Conservation (phyloP, 2,888 invertebrate genomes). For the Parnassius apollo region DNA sequence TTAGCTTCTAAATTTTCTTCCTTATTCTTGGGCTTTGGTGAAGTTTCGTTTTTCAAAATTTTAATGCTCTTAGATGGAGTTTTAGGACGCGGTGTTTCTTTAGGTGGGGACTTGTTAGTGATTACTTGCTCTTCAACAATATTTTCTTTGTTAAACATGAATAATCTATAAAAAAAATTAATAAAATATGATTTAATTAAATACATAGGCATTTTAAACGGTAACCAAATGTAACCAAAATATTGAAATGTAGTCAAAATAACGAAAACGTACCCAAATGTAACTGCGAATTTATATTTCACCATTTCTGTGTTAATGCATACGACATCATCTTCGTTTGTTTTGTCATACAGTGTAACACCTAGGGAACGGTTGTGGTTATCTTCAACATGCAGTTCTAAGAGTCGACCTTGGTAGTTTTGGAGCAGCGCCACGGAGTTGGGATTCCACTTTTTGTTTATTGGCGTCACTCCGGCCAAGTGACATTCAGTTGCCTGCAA, state of each 20-base stretch:
- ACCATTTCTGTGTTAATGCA: constrained; percentile 69
- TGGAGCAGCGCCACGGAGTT: constrained; percentile 56
- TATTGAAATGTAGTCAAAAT: background rate
- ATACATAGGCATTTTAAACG: too few species aligned
- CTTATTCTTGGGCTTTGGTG: constrained; percentile 32
- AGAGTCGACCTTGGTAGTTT: constrained; percentile 40
- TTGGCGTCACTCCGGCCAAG: constrained; percentile 63
- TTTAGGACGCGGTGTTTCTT: constrained; percentile 34
- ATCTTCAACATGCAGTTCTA: constrained; percentile 61
- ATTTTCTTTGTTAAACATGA: constrained; percentile 52
- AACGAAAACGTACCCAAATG: constrained; percentile 54
- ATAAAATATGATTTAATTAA: too few species aligned
- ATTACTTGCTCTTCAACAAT: constrained; percentile 48
- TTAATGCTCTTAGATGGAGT: constrained; percentile 36
- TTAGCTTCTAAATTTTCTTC: constrained; percentile 57
- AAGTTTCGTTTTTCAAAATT: constrained; percentile 41
- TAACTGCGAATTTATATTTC: constrained; percentile 61
- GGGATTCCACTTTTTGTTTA: constrained; percentile 61
- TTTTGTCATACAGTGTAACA: constrained; percentile 54
- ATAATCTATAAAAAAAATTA: constrained; percentile 43
- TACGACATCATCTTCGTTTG: constrained; percentile 45
- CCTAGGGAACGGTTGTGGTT: constrained; percentile 51
- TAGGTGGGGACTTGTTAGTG: constrained; percentile 48
- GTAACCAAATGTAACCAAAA: too few species aligned
- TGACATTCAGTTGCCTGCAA: constrained; percentile 65